phyloP scores from a whole-genome alignment of 2,797 vertebrate genomes.

The Capromys pilorides region DNA sequence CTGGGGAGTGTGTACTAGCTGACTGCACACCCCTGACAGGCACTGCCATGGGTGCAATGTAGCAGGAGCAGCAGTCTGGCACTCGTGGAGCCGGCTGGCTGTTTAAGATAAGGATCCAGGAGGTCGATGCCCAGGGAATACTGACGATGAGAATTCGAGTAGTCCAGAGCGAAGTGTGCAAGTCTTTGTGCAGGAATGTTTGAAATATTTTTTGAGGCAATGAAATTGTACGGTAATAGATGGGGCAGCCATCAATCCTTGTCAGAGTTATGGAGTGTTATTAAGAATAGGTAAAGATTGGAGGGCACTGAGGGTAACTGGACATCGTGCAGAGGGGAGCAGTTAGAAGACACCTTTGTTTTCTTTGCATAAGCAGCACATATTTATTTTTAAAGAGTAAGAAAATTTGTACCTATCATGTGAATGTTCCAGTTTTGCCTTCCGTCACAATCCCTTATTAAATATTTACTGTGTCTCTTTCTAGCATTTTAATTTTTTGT shows the following conservation, averaged over 20 bases:
- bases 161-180: not conserved
- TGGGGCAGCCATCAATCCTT: not conserved
- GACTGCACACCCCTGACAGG: not conserved
- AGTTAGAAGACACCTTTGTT: not conserved
- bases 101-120: not conserved
- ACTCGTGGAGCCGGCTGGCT: not conserved
- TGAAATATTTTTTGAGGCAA: not conserved
- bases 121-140: not conserved
- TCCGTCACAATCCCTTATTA: not conserved
- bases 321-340: not conserved
- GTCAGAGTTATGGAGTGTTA: not conserved
- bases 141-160: rapidly evolving
- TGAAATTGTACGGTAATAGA: not conserved
- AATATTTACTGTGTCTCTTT: constrained; percentile 27
- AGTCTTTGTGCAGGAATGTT: not conserved
- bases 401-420: not conserved
- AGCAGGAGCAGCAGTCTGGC: not conserved
- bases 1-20: not conserved
- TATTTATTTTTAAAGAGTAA: constrained; percentile 39
- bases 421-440: not conserved
- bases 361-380: not conserved
- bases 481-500: constrained; percentile 26
- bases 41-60: not conserved
- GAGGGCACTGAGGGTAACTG: not conserved
- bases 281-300: not conserved